phyloP scores from a whole-genome alignment of 2,113 vertebrate genomes.

The Phyllostomus discolor region DNA sequence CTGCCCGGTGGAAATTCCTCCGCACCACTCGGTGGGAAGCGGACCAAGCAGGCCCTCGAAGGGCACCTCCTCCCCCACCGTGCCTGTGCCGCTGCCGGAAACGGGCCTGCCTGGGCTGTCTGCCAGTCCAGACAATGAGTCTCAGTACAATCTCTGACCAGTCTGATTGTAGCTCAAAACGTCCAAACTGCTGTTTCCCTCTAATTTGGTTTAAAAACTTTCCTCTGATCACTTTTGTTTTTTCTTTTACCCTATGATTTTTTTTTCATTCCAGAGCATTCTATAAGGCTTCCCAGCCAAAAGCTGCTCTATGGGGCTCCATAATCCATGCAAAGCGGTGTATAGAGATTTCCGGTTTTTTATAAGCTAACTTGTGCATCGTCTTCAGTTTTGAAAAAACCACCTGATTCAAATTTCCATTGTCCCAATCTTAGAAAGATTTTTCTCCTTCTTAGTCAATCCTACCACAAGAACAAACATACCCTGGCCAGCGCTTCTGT shows the following conservation, averaged over 20 bases:
- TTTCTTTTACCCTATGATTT: background rate
- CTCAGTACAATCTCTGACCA: background rate
- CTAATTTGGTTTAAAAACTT: background rate
- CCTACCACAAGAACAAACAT: background rate
- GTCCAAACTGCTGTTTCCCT: background rate
- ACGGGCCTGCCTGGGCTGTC: background rate
- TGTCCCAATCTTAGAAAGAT: background rate
- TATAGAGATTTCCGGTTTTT: background rate
- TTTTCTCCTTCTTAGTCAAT: background rate
- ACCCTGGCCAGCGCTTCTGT: background rate
- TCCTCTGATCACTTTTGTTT: background rate
- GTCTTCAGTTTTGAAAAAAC: background rate
- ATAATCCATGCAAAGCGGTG: background rate
- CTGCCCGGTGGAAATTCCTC: fast-evolving
- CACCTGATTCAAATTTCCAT: background rate
- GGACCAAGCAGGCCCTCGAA: background rate
- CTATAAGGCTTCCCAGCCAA: background rate
- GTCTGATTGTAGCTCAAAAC: background rate
- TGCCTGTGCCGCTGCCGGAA: background rate
- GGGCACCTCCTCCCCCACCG: background rate
- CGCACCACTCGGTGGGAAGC: background rate
- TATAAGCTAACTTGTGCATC: background rate
- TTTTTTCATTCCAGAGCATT: background rate
- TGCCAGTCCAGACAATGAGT: background rate
- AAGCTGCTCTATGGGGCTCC: background rate